These are phyloP conservation scores for Coenonympha glycerion DNA, from an alignment of 2,888 invertebrate genomes.

Conservation along the genomic window DNA sequence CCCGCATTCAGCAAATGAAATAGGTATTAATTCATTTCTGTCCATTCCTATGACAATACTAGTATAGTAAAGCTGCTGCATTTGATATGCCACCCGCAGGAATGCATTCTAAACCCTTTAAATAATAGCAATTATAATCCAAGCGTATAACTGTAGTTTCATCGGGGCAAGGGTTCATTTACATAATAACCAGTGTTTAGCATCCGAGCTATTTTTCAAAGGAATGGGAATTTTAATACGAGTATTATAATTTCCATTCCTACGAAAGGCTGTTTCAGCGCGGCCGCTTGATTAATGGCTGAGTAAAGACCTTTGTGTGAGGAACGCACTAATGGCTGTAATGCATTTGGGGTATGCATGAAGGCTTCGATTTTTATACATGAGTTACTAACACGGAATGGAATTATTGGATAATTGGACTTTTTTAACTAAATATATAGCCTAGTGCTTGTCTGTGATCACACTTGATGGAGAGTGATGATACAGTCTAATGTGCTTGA, in stretches of 20 bases:
- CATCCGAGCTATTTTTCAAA: slow-evolving; percentile 9
- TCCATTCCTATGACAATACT: too few relatives aligned
- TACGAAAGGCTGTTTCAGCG: slow-evolving; percentile 11
- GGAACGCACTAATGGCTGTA: slow-evolving; percentile 4
- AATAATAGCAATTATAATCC: neutral
- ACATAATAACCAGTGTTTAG: slow-evolving; percentile 24
- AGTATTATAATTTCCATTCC: slow-evolving; percentile 9
- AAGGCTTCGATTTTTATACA: slow-evolving; percentile 6
- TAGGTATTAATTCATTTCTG: too few relatives aligned
- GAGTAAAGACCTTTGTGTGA: slow-evolving; percentile 2
- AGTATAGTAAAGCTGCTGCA: neutral
- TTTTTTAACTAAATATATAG: too few relatives aligned
- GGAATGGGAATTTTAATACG: slow-evolving; percentile 14
- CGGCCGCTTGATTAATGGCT: slow-evolving; percentile 13
- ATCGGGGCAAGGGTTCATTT: slow-evolving; percentile 20
- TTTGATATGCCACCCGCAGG: neutral
- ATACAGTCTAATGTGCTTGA: too few relatives aligned
- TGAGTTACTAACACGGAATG: neutral
- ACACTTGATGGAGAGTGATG: too few relatives aligned
- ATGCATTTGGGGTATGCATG: slow-evolving; percentile 9
- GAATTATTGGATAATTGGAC: too few relatives aligned
- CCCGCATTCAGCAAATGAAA: too few relatives aligned
- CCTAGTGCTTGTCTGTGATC: too few relatives aligned
- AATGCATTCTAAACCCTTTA: neutral
- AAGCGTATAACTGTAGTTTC: slow-evolving; percentile 12